These are phyloP conservation scores for Hipparchia sbordonii DNA, from an alignment of 2,888 invertebrate genomes.

Conservation along the genomic window DNA sequence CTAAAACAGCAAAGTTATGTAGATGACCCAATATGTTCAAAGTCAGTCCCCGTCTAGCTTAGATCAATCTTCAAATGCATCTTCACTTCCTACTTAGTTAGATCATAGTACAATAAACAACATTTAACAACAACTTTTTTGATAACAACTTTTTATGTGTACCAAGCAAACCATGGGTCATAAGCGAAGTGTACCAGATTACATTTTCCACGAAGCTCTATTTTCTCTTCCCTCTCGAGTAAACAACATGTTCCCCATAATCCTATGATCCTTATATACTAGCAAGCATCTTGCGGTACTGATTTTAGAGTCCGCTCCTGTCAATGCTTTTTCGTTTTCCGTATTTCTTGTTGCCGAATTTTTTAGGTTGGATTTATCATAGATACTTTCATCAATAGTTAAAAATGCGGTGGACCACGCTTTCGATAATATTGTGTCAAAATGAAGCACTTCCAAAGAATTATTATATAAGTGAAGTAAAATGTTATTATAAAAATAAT, in stretches of 20 bases:
- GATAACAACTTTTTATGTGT: background rate
- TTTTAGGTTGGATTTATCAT: background rate
- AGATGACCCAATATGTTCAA: too few species aligned
- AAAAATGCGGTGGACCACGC: too few species aligned
- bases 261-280: constrained; percentile 75
- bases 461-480: too few species aligned
- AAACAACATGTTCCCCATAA: constrained; percentile 67
- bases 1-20: too few species aligned
- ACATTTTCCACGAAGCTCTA: constrained; percentile 45
- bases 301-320: constrained; percentile 38
- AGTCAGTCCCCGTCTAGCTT: too few species aligned
- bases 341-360: background rate
- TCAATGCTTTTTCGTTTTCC: constrained; percentile 20
- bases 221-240: constrained; percentile 56
- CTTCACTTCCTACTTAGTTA: too few species aligned
- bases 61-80: too few species aligned
- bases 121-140: too few species aligned
- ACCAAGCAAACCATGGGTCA: background rate
- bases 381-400: background rate
- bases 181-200: constrained; percentile 21
- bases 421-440: too few species aligned
- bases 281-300: constrained; percentile 53
- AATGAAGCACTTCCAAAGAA: too few species aligned
- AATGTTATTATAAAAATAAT: too few species aligned
- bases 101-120: too few species aligned